Percentiles rank a stretch among this genome's conserved stretches.
Evolutionary conservation across 1,140 invertebrate genomes (phyloP).

Genomic region (Bacillus rossius): DNA sequence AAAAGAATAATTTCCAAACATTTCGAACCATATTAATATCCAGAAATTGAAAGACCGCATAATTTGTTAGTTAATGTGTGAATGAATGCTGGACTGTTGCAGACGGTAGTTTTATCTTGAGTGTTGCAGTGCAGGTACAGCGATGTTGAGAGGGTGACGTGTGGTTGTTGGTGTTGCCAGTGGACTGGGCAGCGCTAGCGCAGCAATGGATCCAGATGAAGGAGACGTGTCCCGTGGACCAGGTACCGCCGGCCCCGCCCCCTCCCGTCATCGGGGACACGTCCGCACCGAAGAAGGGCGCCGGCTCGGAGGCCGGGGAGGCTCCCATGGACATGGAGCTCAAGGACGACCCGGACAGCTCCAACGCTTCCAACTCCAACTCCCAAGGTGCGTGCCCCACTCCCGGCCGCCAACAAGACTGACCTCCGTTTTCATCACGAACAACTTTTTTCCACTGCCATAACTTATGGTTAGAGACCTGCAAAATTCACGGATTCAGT

Average conservation of each 20-base stretch:
- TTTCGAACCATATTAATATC: too few relatives aligned
- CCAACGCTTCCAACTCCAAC: conserved; percentile 10
- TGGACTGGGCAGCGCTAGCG: conserved; percentile 92
- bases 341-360: conserved; percentile 49
- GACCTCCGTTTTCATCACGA: neutral
- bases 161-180: conserved; percentile 51
- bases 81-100: too few relatives aligned
- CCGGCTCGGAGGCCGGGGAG: conserved; percentile 58
- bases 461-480: too few relatives aligned
- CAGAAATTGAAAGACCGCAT: too few relatives aligned
- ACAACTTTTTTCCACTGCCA: neutral
- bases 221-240: conserved; percentile 52
- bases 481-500: too few relatives aligned
- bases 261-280: conserved; percentile 33
- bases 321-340: conserved; percentile 80
- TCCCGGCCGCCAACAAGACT: too few relatives aligned
- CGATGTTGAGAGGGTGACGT: too few relatives aligned
- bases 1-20: too few relatives aligned
- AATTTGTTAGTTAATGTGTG: too few relatives aligned
- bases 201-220: conserved; percentile 99
- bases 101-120: too few relatives aligned
- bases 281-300: conserved; percentile 30
- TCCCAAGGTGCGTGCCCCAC: conserved; percentile 3
- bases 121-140: too few relatives aligned
- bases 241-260: conserved; percentile 45